Percentiles rank a stretch among this genome's conserved stretches.
phyloP scores from a whole-genome alignment of 2,113 vertebrate species.

The Illadopsis cleaveri region DNA sequence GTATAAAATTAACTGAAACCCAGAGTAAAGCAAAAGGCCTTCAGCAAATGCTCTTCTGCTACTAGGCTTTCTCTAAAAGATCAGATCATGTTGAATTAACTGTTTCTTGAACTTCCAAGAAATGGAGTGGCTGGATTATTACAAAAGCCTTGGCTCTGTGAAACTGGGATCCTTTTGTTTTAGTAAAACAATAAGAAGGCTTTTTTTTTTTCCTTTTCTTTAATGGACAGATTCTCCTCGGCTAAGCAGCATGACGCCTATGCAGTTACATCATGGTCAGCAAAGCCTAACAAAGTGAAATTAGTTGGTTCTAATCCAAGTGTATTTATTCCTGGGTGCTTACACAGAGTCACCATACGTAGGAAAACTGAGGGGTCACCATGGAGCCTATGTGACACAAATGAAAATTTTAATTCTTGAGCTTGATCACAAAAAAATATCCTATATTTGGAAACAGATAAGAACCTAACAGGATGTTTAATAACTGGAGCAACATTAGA shows the following conservation, averaged over 20 bases:
- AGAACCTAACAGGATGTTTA: background rate
- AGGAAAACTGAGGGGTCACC: background rate
- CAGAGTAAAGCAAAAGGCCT: background rate
- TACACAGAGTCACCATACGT: background rate
- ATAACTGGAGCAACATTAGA: background rate
- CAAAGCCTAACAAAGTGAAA: background rate
- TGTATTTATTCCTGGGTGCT: background rate
- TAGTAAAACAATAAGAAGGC: background rate
- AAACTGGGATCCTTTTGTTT: background rate
- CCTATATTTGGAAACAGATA: background rate
- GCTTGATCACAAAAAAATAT: background rate
- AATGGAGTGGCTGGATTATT: background rate
- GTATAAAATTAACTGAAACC: constrained; percentile 21
- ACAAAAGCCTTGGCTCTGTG: background rate
- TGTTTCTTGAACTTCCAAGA: background rate
- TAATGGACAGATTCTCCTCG: background rate
- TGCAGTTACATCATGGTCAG: background rate
- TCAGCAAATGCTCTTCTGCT: background rate
- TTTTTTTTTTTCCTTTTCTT: background rate
- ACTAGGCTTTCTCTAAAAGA: background rate
- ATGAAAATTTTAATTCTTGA: background rate
- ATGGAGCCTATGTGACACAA: background rate
- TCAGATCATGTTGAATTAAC: background rate
- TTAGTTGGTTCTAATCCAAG: background rate
- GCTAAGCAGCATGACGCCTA: background rate